Evolutionary conservation across 2,888 invertebrate species (phyloP), one percentile per base, ranked within the genome.

Genomic region (Cephonodes hylas): DNA sequence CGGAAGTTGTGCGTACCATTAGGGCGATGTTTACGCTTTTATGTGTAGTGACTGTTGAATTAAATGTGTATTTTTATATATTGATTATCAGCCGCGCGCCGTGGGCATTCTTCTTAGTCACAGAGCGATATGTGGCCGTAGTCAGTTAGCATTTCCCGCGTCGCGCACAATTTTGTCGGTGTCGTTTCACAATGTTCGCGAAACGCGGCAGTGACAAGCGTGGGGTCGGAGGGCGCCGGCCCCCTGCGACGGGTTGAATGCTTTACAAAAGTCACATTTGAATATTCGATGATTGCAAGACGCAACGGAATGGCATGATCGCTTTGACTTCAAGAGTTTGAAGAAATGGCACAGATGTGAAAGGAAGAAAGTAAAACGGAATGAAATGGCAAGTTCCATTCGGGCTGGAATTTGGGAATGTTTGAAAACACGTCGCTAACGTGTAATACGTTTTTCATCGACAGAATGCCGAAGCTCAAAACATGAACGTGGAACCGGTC

Each of bases 381-480:
- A 46, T 23, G 22, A 4, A n/a, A 13, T 46, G 3, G 48, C 25
- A 27, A 22, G 45, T 45, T 25, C 38, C 38, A 13, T 1, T 38
- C n/a, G 38, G 1, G 38, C 38, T 38, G 38, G 38, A 38, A 48
- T 15, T 48, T 25, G 10, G 27, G 27, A 22, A 44, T 18, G 48
- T 53, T 5, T 53, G 27, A 18, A 25, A 38, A 53, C 31, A 31
- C 18, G 27, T n/a, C 15, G 27, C 42, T 25, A 42, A 42, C 18
- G 25, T 58, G 42, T 25, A 15, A 15, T 42, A 18, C 42, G 22
- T 45, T 44, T 42, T 59, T 34, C 15, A 42, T 13, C 53, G 74
- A 6, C 83, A 90, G 89, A 72, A 84, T 5, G 66, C 79, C 1
- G 89, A 89, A 42, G 70, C 76, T 1, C 86, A 88, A 38, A 84